Base-by-base conservation (phyloP, 2,888 invertebrate species). In the Phorcus lineatus region DNA sequence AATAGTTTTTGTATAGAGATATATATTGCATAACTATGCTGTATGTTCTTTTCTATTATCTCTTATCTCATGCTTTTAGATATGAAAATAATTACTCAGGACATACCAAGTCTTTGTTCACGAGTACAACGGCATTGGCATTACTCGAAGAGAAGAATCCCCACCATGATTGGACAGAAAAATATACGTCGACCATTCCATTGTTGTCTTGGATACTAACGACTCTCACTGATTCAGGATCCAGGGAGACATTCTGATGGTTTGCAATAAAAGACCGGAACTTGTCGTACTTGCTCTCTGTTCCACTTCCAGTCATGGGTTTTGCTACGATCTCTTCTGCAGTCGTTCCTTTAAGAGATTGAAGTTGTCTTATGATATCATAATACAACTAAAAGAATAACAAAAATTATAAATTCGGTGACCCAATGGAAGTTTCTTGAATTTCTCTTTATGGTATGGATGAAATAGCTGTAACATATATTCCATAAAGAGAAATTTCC, bases 91-190 rank as follows among this genome's bases (percentile, higher is more conserved):
- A 36, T 2, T 36, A 36, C 7, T 36, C 4, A 36, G 7, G 36
- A 47, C 47, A 83, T 79, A 92, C 92, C 88, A 90, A 86, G 19
- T 82, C 75, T 84, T 87, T 87, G 80, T 91, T 85, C 19, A 86
- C 70, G 9, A 85, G 79, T 7, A 99, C 97, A 80, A 98, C 96
- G 13, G 99, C 99, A 92, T 99, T 98, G 86, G 99, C 95, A 92
- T 97, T 95, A 9, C 97, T 97, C 0, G 99, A 97, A 91, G 98
- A 97, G 92, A 97, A 98, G 92, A 97, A 99, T 1, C 98, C 97
- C 0, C 98, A 98, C 0, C 98, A 97, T 47, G 47, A 47, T 92
- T 98, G 98, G 1, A 98, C 98, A 0, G 98, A 96, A 93, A 98
- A 99, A 86, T 98, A 95, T 3, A 99, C 95, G 90, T 99, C 99